Percentiles rank a stretch among this genome's conserved stretches.
These are phyloP conservation scores for Hyles euphorbiae DNA, from an alignment of 1,140 invertebrate species.

Conservation along the genomic window DNA sequence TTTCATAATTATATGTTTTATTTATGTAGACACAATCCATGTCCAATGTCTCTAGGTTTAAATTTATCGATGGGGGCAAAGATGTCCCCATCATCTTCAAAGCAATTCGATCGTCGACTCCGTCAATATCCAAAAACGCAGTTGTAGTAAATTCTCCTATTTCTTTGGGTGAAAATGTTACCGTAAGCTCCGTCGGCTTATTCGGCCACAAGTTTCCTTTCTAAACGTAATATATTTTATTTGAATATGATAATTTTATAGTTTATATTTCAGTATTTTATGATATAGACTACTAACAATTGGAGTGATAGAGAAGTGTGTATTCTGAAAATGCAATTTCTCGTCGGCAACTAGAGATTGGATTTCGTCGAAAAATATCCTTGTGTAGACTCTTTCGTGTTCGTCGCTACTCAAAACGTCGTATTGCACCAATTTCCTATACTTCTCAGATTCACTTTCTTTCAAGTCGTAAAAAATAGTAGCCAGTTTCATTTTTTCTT, in stretches of 20 bases:
- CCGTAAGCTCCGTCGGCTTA: conserved; percentile 52
- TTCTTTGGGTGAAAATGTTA: conserved; percentile 57
- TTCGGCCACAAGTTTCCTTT: conserved; percentile 60
- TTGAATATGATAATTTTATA: no score
- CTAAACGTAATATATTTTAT: conserved; percentile 33
- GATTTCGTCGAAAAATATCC: conserved; percentile 64
- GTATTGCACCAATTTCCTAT: conserved; percentile 49
- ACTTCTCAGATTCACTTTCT: conserved; percentile 49
- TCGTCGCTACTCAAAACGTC: conserved; percentile 59
- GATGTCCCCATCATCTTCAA: conserved; percentile 52
- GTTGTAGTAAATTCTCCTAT: conserved; percentile 52
- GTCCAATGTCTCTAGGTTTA: conserved; percentile 61
- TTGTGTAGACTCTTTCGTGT: conserved; percentile 58
- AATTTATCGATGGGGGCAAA: conserved; percentile 48
- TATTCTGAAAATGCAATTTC: conserved; percentile 46
- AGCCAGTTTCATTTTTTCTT: conserved; percentile 61
- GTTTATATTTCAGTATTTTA: background rate
- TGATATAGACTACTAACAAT: conserved; percentile 37
- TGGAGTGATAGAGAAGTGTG: conserved; percentile 53
- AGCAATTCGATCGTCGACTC: conserved; percentile 42
- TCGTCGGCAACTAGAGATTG: conserved; percentile 57
- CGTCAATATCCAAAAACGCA: conserved; percentile 61
- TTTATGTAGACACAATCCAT: conserved; percentile 63
- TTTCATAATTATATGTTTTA: conserved; percentile 60
- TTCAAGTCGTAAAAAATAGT: conserved; percentile 56